Conservation (phyloP, 2,888 invertebrate genomes). For the Priocnemis perturbator region DNA sequence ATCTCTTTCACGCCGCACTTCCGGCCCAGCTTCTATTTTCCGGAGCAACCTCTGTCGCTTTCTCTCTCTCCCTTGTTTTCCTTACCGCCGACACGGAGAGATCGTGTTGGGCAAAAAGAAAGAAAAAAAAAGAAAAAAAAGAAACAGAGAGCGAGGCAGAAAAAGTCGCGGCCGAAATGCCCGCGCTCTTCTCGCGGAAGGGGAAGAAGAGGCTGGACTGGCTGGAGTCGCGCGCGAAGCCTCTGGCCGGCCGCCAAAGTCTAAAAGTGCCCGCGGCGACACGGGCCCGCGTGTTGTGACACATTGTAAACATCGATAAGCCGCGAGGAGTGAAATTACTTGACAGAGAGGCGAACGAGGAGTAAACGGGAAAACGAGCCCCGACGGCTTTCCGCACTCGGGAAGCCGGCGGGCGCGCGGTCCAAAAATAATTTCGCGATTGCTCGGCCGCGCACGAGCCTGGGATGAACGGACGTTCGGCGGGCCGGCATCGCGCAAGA, state of each 20-base stretch:
- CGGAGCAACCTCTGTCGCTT: too few relatives aligned
- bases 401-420: background rate
- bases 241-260: constrained; percentile 45
- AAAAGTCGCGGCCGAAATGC: background rate
- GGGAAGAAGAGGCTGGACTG: background rate
- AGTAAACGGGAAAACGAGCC: constrained; percentile 25
- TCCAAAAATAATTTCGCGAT: constrained; percentile 5
- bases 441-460: background rate
- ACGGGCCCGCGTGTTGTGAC: constrained; percentile 46
- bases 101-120: background rate
- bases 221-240: background rate
- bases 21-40: too few relatives aligned
- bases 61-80: too few relatives aligned
- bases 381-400: constrained; percentile 26
- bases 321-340: constrained; percentile 42
- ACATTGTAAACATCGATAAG: constrained; percentile 59
- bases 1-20: too few relatives aligned
- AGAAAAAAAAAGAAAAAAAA: too few relatives aligned
- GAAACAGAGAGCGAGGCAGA: background rate
- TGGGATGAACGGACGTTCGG: background rate
- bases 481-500: too few relatives aligned
- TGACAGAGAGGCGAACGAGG: constrained; percentile 13
- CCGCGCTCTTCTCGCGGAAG: too few relatives aligned
- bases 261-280: constrained; percentile 52
- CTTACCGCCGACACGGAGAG: background rate